A percentile compares a stretch with the other conserved stretches of the same genome.
These are phyloP conservation scores for Pteria penguin DNA, from an alignment of 2,888 invertebrate genomes.

Conservation along the genomic window DNA sequence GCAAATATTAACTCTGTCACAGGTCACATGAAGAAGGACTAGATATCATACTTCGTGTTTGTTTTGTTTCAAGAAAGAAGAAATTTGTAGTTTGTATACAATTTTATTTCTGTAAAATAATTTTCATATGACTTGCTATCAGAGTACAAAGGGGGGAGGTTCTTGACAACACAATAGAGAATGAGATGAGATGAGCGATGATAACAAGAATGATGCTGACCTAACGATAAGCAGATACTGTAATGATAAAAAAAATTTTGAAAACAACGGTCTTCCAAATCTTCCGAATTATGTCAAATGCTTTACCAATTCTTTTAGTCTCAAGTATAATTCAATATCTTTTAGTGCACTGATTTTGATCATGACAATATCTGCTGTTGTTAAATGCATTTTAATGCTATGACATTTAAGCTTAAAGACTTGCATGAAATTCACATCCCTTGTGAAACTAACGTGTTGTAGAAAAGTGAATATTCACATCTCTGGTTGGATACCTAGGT, in stretches of 20 bases:
- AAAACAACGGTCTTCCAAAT: no score
- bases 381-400: not conserved
- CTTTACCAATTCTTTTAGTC: no score
- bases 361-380: no score
- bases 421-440: not conserved
- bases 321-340: no score
- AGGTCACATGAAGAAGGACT: no score
- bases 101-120: conserved; percentile 42
- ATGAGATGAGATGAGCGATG: not conserved
- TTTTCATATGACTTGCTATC: conserved; percentile 30
- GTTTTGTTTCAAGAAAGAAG: not conserved
- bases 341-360: no score
- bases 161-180: conserved; percentile 3
- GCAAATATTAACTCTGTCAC: no score
- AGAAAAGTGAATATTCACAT: not conserved
- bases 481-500: not conserved
- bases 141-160: conserved; percentile 13
- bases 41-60: no score
- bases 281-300: no score
- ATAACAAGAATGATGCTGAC: not conserved
- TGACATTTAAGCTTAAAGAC: not conserved
- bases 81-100: conserved; percentile 19
- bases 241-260: no score
- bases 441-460: not conserved
- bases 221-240: no score